Evolutionary conservation across 2,113 vertebrate genomes (phyloP), one percentile per base, ranked within the genome.

Genomic region (Vidua chalybeata): DNA sequence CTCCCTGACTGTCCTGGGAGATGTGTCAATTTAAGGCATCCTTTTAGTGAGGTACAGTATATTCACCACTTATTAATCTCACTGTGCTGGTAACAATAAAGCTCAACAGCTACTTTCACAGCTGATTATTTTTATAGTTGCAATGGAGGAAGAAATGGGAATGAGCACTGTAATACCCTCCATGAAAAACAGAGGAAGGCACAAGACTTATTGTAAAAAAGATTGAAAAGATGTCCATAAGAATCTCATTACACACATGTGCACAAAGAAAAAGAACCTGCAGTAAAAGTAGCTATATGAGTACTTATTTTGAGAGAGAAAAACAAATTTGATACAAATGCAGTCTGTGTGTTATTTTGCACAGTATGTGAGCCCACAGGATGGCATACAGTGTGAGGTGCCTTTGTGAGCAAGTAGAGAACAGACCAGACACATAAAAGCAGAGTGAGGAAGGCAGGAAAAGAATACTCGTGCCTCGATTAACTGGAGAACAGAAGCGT

Each of bases 111-210:
- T 77, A 52, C 67, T 90, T 96, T 90, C 75, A 85, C n/a, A 59
- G 85, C 13, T 74, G 52, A 91, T 95, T 96, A 87, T 87, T 93
- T 96, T 96, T 94, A 90, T 90, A 94, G 72, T n/a, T 86, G 39
- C 43, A 92, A 18, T 45, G 55, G 68, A 89, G 37, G 56, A 84
- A 87, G 78, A 24, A 78, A 74, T 61, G 19, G 5, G 39, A 95
- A 80, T 28, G 27, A 55, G 8, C 52, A 54, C 28, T 55, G 46
- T 64, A 80, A 79, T 37, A 48, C 19, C 6, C 31, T 72, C n/a
- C 20, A n/a, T 7, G 26, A 83, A 55, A 81, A 91, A 45, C 11
- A 56, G 24, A 87, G 9, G n/a, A 87, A 85, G 41, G 37, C 33
- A 74, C 27, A 73, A 87, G 68, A 51, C 17, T 73, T 77, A 63